Evolutionary conservation across 2,888 invertebrate genomes (phyloP), one percentile per base, ranked within the genome.

Genomic region (Siphonodentalium dalli): DNA sequence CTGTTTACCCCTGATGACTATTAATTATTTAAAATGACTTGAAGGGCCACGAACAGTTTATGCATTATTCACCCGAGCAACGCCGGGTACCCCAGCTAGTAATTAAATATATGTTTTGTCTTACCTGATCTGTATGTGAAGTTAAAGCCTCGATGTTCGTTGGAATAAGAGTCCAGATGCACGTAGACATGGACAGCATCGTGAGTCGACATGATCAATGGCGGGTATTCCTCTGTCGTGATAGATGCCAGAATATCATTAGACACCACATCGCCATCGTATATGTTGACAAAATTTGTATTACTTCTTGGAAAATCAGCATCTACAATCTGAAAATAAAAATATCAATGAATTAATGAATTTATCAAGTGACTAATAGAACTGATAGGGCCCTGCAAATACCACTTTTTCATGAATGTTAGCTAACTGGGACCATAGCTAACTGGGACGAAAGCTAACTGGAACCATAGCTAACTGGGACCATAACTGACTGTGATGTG

Each of bases 251-350:
- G 88, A 39, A 91, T 88, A 56, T 90, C 88, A 74, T 91, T 90
- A 77, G 90, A 90, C 11, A 97, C 93, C 1, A 88, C 88, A 50
- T 91, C 88, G 3, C 98, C 98, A 80, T 98, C 95, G 63, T 95
- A 88, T 44, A 98, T 87, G 2, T 93, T 85, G 58, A 98, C 87
- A 70, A 89, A 92, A 81, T 98, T 97, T 64, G 73, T 72, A 33
- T 75, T 66, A 54, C 82, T 80, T n/a, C n/a, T n/a, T n/a, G n/a
- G n/a, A 26, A 82, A 66, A 46, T 80, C 78, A 26, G 81, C 54
- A 49, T 80, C 77, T 29, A 74, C 66, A 9, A 84, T 54, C 72
- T 83, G 64, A 9, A 74, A 65, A 31, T 47, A 54, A 26, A 49
- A 26, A 35, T 13, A 18, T 1, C 11, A 24, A 21, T n/a, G 33